Base-by-base conservation (phyloP, 2,113 vertebrate species). In the Dromaius novaehollandiae region DNA sequence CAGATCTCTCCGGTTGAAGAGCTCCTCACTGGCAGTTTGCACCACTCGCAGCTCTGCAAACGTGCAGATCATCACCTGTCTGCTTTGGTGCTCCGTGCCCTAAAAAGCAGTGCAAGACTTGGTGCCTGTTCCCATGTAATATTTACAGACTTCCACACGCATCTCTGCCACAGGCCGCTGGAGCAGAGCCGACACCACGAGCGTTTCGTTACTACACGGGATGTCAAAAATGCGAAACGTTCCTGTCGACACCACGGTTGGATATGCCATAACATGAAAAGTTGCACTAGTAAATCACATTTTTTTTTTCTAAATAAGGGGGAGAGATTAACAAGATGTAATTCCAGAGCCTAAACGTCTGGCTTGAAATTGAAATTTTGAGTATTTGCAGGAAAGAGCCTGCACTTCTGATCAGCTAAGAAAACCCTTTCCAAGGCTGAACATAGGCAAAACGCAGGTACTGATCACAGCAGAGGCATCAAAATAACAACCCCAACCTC, bases 61-160 rank as follows among this genome's bases (percentile, higher is more conserved):
- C 1, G 4, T 21, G 51, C 38, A 40, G 42, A 22, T 20, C 51
- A 20, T 38, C 46, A 9, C 7, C 46, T 6, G 46, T 18, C 46
- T 48, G 46, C 17, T 19, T 9, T 9, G 46, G 46, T 19, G 46
- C 14, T 44, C 4, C 48, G 42, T 63, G 25, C 19, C 11, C 63
- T 78, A 55, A 68, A 89, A 94, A 21, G 7, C 9, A 3, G 11
- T 0, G 1, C 34, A 36, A 80, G 66, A 63, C 19, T 55, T 38
- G 36, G 28, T 71, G 14, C 5, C 13, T 50, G 11, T 63, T 68
- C 0, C 0, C 82, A 24, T 0, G 0, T 0, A 32, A n/a, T 25
- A 48, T 73, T 79, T 92, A n/a, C 17, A 63, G 80, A 83, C 53
- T 40, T 28, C 34, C 58, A 20, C 1, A 0, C 60, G 32, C 5